Evolutionary conservation across 2,888 invertebrate genomes (phyloP), one percentile per base, ranked within the genome.

Genomic region (Perizoma affinitatum): DNA sequence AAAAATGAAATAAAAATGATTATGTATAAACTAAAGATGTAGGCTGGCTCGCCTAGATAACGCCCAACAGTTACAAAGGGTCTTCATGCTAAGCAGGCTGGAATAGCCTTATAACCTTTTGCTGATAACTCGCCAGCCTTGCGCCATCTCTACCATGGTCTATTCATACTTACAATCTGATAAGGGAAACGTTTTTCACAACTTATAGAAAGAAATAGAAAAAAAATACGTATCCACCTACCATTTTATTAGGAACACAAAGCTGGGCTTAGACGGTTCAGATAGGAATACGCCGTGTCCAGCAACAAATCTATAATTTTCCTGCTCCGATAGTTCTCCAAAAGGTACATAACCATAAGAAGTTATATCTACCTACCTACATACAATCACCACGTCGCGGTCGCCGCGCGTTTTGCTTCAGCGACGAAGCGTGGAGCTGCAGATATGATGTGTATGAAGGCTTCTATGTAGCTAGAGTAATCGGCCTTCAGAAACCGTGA

Each of bases 391-490:
- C 22, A 22, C 22, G 22, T 84, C 72, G 71, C 86, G 86, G 73
- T 83, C 76, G 70, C 67, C 61, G 70, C 68, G 55, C 75, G 84
- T 82, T 80, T 72, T 80, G 86, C 81, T 75, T 67, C 81, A 76
- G 75, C 83, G 71, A 60, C 76, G 72, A 69, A 85, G 77, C 87
- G 86, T 86, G 53, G 66, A 58, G 65, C 55, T 67, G 42, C 22
- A 22, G 22, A 22, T 22, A 61, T 60, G 63, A 63, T 48, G 59
- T 61, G 55, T 54, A 66, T 53, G 50, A 51, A 51, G 48, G 62
- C 48, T 55, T 53, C 54, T 54, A 51, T 22, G 3, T 62, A 40
- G 48, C 48, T 45, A 45, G 11, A 55, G 58, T 49, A 55, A 59
- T 58, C 46, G 45, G 38, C 35, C 55, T 55, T 45, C 58, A 63